Conservation (phyloP, 2,888 invertebrate species). For the Spodoptera exigua region DNA sequence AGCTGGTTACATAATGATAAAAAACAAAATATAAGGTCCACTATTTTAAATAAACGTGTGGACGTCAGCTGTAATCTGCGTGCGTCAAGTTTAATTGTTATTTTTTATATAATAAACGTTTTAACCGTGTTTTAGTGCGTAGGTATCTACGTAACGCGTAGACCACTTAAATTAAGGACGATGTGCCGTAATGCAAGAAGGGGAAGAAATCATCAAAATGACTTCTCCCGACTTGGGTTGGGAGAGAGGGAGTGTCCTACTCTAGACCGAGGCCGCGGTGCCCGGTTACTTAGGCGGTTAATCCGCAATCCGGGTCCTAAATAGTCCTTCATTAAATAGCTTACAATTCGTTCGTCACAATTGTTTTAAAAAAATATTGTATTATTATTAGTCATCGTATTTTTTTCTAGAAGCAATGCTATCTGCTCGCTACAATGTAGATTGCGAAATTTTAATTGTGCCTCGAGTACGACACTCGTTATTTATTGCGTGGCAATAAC, state of each 20-base stretch:
- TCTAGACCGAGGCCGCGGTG: no score
- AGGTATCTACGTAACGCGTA: no score
- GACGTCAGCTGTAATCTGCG: slow-evolving; percentile 32
- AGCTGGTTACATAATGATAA: slow-evolving; percentile 46
- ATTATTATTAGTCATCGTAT: background rate
- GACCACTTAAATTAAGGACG: background rate
- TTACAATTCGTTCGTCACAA: no score
- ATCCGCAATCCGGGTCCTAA: no score
- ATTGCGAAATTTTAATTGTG: slow-evolving; percentile 15
- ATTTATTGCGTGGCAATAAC: slow-evolving; percentile 47
- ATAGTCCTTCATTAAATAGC: no score
- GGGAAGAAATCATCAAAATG: no score
- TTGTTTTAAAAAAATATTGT: background rate
- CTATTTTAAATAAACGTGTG: slow-evolving; percentile 38
- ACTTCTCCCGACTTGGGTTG: no score
- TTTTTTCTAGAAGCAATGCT: slow-evolving; percentile 4
- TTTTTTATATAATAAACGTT: slow-evolving; percentile 3
- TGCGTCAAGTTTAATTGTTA: slow-evolving; percentile 40
- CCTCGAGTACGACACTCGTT: slow-evolving; percentile 1
- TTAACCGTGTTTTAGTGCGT: background rate
- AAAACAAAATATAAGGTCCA: slow-evolving; percentile 13
- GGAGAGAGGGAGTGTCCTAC: no score
- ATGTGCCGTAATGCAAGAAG: no score
- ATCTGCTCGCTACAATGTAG: slow-evolving; percentile 19
- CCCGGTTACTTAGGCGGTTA: no score